phyloP scores from a whole-genome alignment of 2,113 vertebrate species.

The Tachuris rubrigastra region DNA sequence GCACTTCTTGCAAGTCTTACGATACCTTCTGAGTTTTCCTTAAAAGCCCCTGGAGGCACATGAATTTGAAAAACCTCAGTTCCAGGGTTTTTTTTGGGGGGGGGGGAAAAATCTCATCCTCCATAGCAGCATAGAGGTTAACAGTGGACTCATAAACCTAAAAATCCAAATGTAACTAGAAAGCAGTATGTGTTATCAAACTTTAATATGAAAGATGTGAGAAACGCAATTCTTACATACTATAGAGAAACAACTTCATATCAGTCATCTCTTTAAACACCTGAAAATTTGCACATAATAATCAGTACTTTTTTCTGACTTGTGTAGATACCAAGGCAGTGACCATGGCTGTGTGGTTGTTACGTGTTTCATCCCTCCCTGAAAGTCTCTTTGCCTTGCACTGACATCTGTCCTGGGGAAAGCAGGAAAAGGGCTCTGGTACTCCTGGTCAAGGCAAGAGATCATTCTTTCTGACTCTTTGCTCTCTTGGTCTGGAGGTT shows the following conservation, averaged over 20 bases:
- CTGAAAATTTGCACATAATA: background rate
- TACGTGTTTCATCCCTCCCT: background rate
- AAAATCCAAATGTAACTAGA: background rate
- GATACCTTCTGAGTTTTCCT: background rate
- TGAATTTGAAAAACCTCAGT: background rate
- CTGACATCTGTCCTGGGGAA: too few species aligned
- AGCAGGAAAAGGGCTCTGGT: background rate
- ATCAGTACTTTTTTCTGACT: background rate
- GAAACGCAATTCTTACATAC: background rate
- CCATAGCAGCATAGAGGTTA: background rate
- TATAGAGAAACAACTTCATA: background rate
- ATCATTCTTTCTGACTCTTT: background rate
- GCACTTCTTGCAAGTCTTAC: background rate
- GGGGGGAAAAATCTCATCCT: background rate
- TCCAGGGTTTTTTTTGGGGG: background rate
- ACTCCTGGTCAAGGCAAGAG: background rate
- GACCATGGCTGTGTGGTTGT: fast-evolving
- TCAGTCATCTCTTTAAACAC: background rate
- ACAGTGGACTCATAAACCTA: background rate
- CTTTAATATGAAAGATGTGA: background rate
- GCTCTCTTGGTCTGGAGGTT: background rate
- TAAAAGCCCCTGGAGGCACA: background rate
- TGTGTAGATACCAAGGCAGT: background rate
- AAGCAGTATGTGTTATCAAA: background rate
- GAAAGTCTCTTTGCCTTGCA: background rate